Conservation (phyloP, 2,113 vertebrate species). For the Archocentrus centrarchus region DNA sequence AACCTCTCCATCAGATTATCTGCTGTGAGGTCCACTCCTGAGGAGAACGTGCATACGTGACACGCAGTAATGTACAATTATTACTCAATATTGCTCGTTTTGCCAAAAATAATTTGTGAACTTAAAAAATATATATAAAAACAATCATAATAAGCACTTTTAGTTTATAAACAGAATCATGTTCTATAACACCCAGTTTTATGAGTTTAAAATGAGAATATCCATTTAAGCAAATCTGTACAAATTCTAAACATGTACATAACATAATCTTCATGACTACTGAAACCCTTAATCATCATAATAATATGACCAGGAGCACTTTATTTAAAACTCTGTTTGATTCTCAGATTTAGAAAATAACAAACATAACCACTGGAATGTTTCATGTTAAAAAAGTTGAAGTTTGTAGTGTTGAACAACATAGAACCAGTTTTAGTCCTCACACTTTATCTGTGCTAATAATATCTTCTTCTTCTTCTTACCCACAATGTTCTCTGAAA, state of each 20-base stretch:
- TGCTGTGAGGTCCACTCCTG: slow-evolving; percentile 91
- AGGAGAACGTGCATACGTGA: slow-evolving; percentile 25
- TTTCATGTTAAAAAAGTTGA: too few relatives aligned
- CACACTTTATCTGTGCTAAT: too few relatives aligned
- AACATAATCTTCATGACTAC: background rate
- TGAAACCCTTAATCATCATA: background rate
- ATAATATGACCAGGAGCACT: too few relatives aligned
- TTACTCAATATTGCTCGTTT: background rate
- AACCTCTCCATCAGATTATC: slow-evolving; percentile 92
- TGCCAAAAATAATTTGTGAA: background rate
- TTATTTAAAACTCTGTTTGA: background rate
- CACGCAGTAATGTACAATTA: background rate
- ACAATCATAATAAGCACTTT: too few relatives aligned
- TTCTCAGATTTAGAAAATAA: slow-evolving; percentile 1
- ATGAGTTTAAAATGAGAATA: background rate
- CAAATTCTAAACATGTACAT: background rate
- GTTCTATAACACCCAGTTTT: too few relatives aligned
- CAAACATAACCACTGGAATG: background rate
- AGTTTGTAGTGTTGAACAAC: too few relatives aligned
- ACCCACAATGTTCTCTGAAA: too few relatives aligned
- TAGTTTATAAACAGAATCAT: too few relatives aligned
- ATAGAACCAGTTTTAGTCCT: too few relatives aligned
- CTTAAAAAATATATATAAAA: too few relatives aligned
- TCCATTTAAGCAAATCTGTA: background rate
- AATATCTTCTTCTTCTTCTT: too few relatives aligned